Evolutionary conservation across 2,797 vertebrate species (phyloP).

Genomic region (Arnoldichthys spilopterus): DNA sequence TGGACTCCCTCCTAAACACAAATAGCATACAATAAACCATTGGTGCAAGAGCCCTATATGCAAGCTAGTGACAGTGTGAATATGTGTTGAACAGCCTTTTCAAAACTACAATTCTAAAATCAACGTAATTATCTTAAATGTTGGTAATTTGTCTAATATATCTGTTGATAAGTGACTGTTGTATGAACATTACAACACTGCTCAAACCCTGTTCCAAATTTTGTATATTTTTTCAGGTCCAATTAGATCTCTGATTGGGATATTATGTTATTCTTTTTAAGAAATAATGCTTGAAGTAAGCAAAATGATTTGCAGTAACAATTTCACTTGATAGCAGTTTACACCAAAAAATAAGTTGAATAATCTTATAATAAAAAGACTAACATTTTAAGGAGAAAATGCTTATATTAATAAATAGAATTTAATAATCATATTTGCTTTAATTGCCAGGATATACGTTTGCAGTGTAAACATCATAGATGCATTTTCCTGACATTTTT

Average conservation of each 20-base stretch:
- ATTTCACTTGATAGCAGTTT: neutral
- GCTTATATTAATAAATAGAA: neutral
- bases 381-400: neutral
- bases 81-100: neutral
- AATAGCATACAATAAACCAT: conserved; percentile 66
- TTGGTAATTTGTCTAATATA: neutral
- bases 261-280: neutral
- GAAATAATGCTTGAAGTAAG: neutral
- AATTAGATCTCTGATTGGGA: neutral
- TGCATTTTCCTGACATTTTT: conserved; percentile 5
- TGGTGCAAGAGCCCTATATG: neutral
- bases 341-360: neutral
- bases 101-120: neutral
- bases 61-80: neutral
- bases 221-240: no score
- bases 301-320: neutral
- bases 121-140: neutral
- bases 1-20: conserved; percentile 88
- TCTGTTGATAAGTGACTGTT: neutral
- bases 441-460: neutral
- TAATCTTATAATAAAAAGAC: neutral
- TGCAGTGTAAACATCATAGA: neutral
- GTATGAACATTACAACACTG: no score
- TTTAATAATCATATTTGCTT: no score
- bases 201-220: no score